Base-by-base conservation (phyloP, 2,888 invertebrate genomes). In the Xanthorhoe spadicearia region DNA sequence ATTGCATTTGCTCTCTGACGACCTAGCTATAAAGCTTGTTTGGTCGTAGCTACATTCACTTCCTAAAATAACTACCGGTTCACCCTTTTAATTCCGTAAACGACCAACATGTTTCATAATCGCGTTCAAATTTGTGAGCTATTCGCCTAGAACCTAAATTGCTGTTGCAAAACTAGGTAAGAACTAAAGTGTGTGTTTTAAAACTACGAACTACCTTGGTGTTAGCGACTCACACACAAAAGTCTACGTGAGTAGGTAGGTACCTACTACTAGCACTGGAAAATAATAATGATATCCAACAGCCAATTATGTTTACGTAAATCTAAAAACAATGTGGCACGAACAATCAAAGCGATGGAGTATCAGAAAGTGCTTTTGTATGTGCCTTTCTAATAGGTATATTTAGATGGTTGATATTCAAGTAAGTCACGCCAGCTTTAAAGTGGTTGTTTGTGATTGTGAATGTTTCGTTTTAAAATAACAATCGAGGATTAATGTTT, bases 71-170 rank as follows among this genome's bases (percentile, higher is more conserved):
- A 76, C 76, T 78, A 70, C 76, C 69, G 64, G 75, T 78, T 68
- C 72, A 75, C 75, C 76, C 74, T 71, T 77, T 77, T 73, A 66
- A 58, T 66, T 71, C 74, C 69, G 78, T 63, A 63, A 53, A 49
- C 28, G 51, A 18, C 51, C 23, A 59, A 51, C 55, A 46, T 46
- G 60, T 64, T 68, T 68, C 61, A 50, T 50, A 68, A 68, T 43
- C 48, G 46, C 35, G 35, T 46, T 54, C 68, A 66, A 72, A 72
- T 58, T 58, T 69, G 69, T 53, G 54, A 48, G 55, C 50, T 63
- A 67, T 63, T 69, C 66, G 61, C 61, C 73, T 78, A 72, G 71
- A 72, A 77, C 78, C 75, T 78, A 77, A 79, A 81, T 81, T 72
- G 69, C 70, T 54, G 69, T 81, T 83, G 78, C 83, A 72, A 79